Conservation (phyloP, 2,888 invertebrate species). For the Gymnoscelis rufifasciata region DNA sequence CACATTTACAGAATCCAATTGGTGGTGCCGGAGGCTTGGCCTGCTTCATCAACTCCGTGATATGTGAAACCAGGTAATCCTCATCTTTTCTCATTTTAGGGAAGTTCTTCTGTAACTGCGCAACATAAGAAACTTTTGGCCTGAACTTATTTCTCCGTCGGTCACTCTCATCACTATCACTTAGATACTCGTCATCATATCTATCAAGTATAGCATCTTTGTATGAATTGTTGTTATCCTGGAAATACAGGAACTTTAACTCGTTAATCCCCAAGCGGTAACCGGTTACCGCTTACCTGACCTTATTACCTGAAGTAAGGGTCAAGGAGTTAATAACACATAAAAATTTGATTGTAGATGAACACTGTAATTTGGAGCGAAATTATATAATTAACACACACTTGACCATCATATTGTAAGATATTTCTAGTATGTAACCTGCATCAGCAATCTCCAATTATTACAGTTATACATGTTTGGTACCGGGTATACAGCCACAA, state of each 20-base stretch:
- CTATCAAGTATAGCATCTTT: not conserved
- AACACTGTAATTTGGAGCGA: too few relatives aligned
- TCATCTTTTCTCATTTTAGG: conserved; percentile 46
- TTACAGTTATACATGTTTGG: too few relatives aligned
- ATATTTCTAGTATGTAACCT: too few relatives aligned
- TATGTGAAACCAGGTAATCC: conserved; percentile 41
- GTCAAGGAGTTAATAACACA: too few relatives aligned
- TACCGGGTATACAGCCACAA: too few relatives aligned
- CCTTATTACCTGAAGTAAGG: too few relatives aligned
- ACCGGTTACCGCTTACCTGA: too few relatives aligned
- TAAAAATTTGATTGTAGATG: too few relatives aligned
- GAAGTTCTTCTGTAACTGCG: conserved; percentile 43
- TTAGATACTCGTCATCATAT: not conserved
- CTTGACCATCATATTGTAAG: too few relatives aligned
- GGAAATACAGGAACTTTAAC: not conserved
- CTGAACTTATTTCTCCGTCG: not conserved
- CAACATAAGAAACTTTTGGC: conserved; percentile 36
- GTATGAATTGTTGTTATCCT: not conserved
- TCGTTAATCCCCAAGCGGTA: too few relatives aligned
- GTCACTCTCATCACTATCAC: conserved; percentile 1
- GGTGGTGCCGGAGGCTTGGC: conserved; percentile 43
- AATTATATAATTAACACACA: too few relatives aligned
- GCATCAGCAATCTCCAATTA: too few relatives aligned
- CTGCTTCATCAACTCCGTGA: conserved; percentile 52
- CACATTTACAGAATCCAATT: conserved; percentile 1